Percentiles rank a stretch among this genome's conserved stretches.
phyloP scores from a whole-genome alignment of 2,888 invertebrate species.

The Chamaedrilus cognettii region DNA sequence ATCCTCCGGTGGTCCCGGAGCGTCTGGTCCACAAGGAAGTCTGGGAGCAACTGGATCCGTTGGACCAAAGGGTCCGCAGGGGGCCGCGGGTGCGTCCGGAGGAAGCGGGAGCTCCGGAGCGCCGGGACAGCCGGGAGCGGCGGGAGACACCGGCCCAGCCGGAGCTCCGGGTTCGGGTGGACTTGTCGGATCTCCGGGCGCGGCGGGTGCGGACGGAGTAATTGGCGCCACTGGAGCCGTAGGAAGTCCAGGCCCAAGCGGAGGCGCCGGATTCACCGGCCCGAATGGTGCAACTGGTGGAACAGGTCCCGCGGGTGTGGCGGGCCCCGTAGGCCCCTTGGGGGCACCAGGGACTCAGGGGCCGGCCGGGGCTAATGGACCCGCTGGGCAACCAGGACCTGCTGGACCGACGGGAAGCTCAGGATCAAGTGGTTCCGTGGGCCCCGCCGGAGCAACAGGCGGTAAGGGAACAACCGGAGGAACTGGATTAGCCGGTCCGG shows the following conservation, averaged over 20 bases:
- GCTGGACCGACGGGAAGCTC: too few species aligned
- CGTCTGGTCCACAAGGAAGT: constrained; percentile 20
- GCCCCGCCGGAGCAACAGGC: too few species aligned
- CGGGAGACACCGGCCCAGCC: not conserved
- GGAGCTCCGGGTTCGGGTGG: constrained; percentile 22
- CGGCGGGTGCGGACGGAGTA: constrained; percentile 20
- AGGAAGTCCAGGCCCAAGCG: constrained; percentile 12
- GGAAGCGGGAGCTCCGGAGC: constrained; percentile 22
- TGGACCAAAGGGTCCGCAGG: constrained; percentile 20
- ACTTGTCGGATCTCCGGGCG: constrained; percentile 16
- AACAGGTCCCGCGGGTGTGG: constrained; percentile 14
- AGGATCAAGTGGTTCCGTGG: too few species aligned
- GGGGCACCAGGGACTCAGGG: not conserved
- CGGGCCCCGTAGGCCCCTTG: not conserved
- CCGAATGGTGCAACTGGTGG: constrained; percentile 18
- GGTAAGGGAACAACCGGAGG: constrained; percentile 22
- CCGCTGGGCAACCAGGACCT: too few species aligned
- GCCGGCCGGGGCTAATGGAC: constrained; percentile 1
- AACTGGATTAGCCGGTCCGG: constrained; percentile 22
- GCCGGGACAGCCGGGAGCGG: constrained; percentile 24
- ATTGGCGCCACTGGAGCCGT: constrained; percentile 10
- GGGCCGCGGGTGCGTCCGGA: constrained; percentile 25
- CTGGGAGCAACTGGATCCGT: constrained; percentile 18
- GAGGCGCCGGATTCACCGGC: constrained; percentile 19
- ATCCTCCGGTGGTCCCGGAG: constrained; percentile 21